A percentile compares a stretch with the other conserved stretches of the same genome.
These are phyloP conservation scores for Arvicanthis niloticus DNA, from an alignment of 2,113 vertebrate species.

Conservation along the genomic window DNA sequence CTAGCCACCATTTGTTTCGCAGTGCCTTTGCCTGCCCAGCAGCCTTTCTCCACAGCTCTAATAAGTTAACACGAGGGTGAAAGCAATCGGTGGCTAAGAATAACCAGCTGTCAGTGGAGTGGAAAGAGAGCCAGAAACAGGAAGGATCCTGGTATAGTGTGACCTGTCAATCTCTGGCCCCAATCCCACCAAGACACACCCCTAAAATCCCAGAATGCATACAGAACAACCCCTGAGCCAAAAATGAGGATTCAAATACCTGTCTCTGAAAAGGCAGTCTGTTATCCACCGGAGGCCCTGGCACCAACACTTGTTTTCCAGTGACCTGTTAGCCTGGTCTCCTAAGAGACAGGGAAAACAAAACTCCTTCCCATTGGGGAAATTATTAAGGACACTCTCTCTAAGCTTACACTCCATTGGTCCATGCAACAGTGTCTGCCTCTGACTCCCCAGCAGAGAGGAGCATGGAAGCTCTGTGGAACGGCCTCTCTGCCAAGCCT, in stretches of 20 bases:
- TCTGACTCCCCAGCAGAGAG: slow-evolving; percentile 47
- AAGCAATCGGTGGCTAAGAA: slow-evolving; percentile 8
- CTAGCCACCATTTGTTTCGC: neutral
- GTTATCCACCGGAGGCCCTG: slow-evolving; percentile 30
- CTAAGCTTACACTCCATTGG: slow-evolving; percentile 71
- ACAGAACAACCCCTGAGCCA: neutral
- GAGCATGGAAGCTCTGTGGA: neutral
- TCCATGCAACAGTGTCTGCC: neutral
- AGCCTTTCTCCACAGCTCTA: neutral
- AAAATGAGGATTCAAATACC: slow-evolving; percentile 56
- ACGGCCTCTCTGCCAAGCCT: neutral
- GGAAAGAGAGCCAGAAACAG: neutral
- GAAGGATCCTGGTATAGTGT: neutral
- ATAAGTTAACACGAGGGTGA: neutral
- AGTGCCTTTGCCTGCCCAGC: neutral
- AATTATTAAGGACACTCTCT: neutral
- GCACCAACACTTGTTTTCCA: slow-evolving; percentile 72
- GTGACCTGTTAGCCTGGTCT: neutral
- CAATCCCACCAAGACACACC: neutral
- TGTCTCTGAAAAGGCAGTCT: slow-evolving; percentile 46
- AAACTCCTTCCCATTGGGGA: slow-evolving; percentile 75
- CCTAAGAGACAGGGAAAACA: slow-evolving; percentile 25
- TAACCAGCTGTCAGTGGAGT: neutral
- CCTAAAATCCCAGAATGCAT: neutral
- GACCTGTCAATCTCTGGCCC: neutral